These are phyloP conservation scores for Pantherophis vulpinus DNA, from an alignment of 2,797 vertebrate genomes.

Conservation along the genomic window DNA sequence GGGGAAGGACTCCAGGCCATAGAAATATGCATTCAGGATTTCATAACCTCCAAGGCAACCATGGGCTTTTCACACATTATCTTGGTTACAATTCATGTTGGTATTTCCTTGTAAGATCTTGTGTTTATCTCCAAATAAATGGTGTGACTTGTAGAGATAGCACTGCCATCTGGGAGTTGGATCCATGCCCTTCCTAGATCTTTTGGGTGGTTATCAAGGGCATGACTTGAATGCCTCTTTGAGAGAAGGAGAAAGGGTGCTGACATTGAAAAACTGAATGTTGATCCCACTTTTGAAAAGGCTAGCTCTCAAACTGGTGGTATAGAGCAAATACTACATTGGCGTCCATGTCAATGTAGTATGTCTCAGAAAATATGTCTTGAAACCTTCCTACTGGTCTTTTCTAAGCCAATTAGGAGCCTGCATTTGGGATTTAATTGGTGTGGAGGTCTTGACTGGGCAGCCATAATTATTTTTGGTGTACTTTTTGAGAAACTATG, in stretches of 20 bases:
- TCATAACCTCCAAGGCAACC: not conserved
- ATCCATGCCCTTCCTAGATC: not conserved
- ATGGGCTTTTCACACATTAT: not conserved
- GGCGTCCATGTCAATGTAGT: not conserved
- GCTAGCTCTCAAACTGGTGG: not conserved
- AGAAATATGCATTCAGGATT: not conserved
- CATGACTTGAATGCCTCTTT: not conserved
- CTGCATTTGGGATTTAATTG: not conserved
- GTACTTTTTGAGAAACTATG: not conserved
- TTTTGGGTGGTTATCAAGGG: not conserved
- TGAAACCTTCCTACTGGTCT: not conserved
- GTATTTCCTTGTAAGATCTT: not conserved
- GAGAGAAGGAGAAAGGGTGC: not conserved
- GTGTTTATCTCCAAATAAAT: not conserved
- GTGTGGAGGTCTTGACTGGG: not conserved
- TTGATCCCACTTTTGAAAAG: not conserved
- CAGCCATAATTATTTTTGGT: not conserved
- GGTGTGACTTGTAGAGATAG: not conserved
- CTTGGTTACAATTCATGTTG: not conserved
- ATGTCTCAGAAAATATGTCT: not conserved
- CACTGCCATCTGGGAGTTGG: not conserved
- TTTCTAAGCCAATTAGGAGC: not conserved
- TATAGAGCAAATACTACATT: not conserved
- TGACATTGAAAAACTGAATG: not conserved
- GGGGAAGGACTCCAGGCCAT: not conserved